These are phyloP conservation scores for Pseudomugil gertrudae DNA, from an alignment of 2,797 vertebrate genomes.

Conservation along the genomic window DNA sequence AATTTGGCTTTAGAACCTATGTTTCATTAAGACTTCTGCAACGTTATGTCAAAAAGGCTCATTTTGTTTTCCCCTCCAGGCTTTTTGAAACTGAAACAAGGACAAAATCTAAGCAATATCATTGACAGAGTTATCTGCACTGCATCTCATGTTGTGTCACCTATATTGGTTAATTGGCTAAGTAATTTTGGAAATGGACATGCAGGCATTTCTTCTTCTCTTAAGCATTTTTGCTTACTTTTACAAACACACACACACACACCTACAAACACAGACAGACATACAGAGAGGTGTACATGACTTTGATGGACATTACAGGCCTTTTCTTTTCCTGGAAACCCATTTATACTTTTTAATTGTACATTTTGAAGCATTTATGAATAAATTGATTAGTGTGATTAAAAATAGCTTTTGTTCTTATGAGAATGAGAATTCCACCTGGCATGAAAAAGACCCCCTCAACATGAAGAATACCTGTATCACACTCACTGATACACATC, in stretches of 20 bases:
- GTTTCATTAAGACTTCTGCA: conserved; percentile 30
- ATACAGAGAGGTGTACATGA: background rate
- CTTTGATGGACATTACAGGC: background rate
- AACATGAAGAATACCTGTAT: background rate
- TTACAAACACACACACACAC: background rate
- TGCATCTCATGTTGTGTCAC: background rate
- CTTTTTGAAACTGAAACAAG: conserved; percentile 29
- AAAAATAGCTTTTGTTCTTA: background rate
- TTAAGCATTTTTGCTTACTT: background rate
- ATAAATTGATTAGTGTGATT: background rate
- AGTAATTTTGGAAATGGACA: conserved; percentile 24
- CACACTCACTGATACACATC: background rate
- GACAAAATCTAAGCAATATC: conserved; percentile 11
- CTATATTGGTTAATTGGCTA: conserved; percentile 3
- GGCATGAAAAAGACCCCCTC: background rate
- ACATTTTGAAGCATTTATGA: background rate
- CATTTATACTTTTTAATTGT: background rate
- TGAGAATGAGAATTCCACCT: background rate
- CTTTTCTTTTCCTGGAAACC: background rate
- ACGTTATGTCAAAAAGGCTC: background rate
- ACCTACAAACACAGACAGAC: background rate
- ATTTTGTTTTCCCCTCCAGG: conserved; percentile 32
- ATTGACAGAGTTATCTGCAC: background rate
- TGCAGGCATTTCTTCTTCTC: background rate
- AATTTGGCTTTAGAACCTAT: conserved; percentile 31